Evolutionary conservation across 2,888 invertebrate genomes (phyloP).

Genomic region (Hipparchia semele): DNA sequence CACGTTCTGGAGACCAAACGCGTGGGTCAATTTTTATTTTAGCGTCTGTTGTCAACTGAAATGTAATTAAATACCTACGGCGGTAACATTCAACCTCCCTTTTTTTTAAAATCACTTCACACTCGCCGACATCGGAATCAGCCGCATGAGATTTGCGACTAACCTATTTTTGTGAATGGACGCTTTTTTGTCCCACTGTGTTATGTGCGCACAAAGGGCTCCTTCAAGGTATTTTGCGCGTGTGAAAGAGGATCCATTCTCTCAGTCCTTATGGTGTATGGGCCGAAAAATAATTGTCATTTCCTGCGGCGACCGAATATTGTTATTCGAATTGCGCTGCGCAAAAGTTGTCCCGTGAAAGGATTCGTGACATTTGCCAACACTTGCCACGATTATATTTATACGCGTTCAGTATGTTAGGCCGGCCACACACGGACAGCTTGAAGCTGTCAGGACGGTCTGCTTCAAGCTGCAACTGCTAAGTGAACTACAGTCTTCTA

Average conservation of each 20-base stretch:
- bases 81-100: not conserved
- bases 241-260: conserved; percentile 78
- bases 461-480: conserved; percentile 6
- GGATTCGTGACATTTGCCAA: conserved; percentile 52
- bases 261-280: conserved; percentile 70
- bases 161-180: conserved; percentile 82
- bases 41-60: too few relatives aligned
- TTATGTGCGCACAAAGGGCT: conserved; percentile 62
- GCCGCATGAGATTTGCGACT: conserved; percentile 61
- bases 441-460: not conserved
- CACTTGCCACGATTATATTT: conserved; percentile 52
- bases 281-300: conserved; percentile 81
- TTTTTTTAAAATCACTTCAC: conserved; percentile 29
- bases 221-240: conserved; percentile 77
- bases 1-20: too few relatives aligned
- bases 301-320: conserved; percentile 75
- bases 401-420: conserved; percentile 50
- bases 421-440: not conserved
- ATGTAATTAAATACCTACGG: not conserved
- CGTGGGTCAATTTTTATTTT: too few relatives aligned
- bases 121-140: conserved; percentile 32
- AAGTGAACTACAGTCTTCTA: conserved; percentile 7
- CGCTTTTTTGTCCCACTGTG: conserved; percentile 67
- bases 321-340: conserved; percentile 49
- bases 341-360: conserved; percentile 49